Conservation (phyloP, 2,113 vertebrate species). For the Psilopsiagon aymara region DNA sequence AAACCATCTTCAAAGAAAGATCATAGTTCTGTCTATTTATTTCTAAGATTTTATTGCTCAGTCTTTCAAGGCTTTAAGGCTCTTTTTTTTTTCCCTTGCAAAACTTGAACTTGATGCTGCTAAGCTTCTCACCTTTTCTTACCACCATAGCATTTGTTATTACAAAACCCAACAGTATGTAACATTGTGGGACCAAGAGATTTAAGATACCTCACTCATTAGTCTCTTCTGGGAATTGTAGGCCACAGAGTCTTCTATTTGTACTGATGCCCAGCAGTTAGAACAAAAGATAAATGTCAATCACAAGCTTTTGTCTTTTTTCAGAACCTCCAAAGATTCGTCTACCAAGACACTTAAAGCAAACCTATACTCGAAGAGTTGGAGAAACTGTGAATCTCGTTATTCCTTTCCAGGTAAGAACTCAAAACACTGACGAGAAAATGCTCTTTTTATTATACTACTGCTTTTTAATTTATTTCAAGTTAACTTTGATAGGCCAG, state of each 20-base stretch:
- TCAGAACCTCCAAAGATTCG: conserved; percentile 95
- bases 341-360: conserved; percentile 93
- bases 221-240: not conserved
- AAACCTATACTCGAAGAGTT: conserved; percentile 92
- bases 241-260: not conserved
- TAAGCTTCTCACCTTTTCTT: not conserved
- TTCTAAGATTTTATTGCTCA: not conserved
- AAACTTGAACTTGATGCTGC: not conserved
- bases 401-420: conserved; percentile 91
- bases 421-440: not conserved
- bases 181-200: not conserved
- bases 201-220: not conserved
- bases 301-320: not conserved
- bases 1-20: rapidly evolving
- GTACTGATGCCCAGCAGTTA: not conserved
- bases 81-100: not conserved
- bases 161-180: not conserved
- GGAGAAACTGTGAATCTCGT: conserved; percentile 96
- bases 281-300: not conserved
- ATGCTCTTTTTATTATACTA: not conserved
- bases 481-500: not conserved
- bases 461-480: not conserved
- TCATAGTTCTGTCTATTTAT: not conserved
- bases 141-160: not conserved
- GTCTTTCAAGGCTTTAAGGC: not conserved